A percentile compares a stretch with the other conserved stretches of the same genome.
phyloP scores from a whole-genome alignment of 2,888 invertebrate genomes.

The Furcula furcula region DNA sequence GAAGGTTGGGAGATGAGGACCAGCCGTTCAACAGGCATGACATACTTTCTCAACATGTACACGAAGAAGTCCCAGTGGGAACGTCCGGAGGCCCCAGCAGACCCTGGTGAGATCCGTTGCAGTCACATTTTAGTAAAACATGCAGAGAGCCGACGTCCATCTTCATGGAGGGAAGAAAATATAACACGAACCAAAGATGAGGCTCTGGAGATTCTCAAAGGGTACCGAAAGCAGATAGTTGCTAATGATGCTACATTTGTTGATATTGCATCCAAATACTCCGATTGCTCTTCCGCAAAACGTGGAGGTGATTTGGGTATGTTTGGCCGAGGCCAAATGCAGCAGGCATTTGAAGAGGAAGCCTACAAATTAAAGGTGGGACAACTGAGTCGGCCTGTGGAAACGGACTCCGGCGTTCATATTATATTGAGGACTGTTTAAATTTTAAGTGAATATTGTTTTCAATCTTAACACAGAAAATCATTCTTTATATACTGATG shows the following conservation, averaged over 20 bases:
- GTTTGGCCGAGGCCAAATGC: slow-evolving; percentile 97
- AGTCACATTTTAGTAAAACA: slow-evolving; percentile 98
- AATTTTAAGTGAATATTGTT: too few relatives aligned
- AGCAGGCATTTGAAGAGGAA: slow-evolving; percentile 98
- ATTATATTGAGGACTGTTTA: slow-evolving; percentile 96
- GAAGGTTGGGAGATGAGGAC: slow-evolving; percentile 96
- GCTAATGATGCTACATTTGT: slow-evolving; percentile 90
- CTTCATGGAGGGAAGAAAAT: slow-evolving; percentile 97
- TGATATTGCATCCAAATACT: slow-evolving; percentile 94
- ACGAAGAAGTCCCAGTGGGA: slow-evolving; percentile 99
- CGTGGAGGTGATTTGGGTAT: slow-evolving; percentile 97
- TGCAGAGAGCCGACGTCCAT: slow-evolving; percentile 93
- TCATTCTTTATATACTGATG: too few relatives aligned
- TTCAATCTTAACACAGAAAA: too few relatives aligned
- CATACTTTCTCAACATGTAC: slow-evolving; percentile 96
- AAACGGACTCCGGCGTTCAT: slow-evolving; percentile 98
- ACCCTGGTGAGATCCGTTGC: slow-evolving; percentile 89
- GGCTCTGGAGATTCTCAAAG: slow-evolving; percentile 92
- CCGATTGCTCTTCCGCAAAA: slow-evolving; percentile 99
- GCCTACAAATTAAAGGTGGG: slow-evolving; percentile 96
- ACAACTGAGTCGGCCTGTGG: slow-evolving; percentile 94
- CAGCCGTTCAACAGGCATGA: slow-evolving; percentile 93
- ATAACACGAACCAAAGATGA: slow-evolving; percentile 96
- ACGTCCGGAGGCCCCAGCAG: slow-evolving; percentile 92
- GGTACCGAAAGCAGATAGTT: slow-evolving; percentile 91